These are phyloP conservation scores for Troides helena DNA, from an alignment of 2,888 invertebrate genomes.

Conservation along the genomic window DNA sequence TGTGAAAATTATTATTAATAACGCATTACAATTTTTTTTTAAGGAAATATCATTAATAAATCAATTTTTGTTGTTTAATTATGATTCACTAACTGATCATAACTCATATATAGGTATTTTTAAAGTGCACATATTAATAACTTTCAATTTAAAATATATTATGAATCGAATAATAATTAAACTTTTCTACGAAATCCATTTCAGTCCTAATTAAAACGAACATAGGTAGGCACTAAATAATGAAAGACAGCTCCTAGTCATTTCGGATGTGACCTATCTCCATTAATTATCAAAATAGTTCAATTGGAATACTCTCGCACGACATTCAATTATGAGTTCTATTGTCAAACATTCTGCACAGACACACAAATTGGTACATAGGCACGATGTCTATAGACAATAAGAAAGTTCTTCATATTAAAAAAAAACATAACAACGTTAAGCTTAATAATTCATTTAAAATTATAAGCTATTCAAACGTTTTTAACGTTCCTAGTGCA, in stretches of 20 bases:
- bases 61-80: too few relatives aligned
- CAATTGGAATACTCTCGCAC: conserved; percentile 26
- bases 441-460: background rate
- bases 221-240: conserved; percentile 22
- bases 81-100: too few relatives aligned
- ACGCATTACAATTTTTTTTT: too few relatives aligned
- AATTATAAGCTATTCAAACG: background rate
- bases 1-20: background rate
- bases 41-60: too few relatives aligned
- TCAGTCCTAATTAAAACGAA: conserved; percentile 10
- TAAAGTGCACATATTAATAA: background rate
- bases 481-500: background rate
- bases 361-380: conserved; percentile 8
- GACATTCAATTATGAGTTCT: conserved; percentile 21
- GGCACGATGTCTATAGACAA: background rate
- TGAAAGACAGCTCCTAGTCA: conserved; percentile 15
- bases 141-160: conserved; percentile 7
- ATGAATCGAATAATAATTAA: conserved; percentile 7
- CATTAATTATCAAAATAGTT: conserved; percentile 30
- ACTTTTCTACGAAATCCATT: conserved; percentile 14
- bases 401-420: background rate
- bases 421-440: background rate
- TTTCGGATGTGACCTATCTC: conserved; percentile 24
- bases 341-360: conserved; percentile 19
- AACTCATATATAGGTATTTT: too few relatives aligned